phyloP scores from a whole-genome alignment of 2,888 invertebrate species.

The Lathronympha strigana region DNA sequence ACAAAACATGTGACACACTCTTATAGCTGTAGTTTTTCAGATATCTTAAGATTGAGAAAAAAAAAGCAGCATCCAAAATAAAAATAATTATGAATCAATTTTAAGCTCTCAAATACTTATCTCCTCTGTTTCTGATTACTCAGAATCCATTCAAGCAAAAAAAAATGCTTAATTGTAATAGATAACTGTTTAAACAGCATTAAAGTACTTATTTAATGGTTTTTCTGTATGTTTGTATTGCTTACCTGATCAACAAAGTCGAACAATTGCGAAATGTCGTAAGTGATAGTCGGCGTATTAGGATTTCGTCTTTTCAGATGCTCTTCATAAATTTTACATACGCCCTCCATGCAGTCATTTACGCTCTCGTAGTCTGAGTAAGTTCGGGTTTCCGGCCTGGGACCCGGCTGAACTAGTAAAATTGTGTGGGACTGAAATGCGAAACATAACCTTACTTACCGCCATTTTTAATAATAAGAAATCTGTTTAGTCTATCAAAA shows the following conservation, averaged over 20 bases:
- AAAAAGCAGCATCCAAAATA: too few species aligned
- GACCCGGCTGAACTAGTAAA: conserved; percentile 96
- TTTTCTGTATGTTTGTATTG: conserved; percentile 22
- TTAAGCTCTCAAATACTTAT: too few species aligned
- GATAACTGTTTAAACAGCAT: too few species aligned
- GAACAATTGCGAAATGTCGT: conserved; percentile 98
- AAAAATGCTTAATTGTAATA: too few species aligned
- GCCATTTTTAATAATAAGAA: conserved; percentile 59
- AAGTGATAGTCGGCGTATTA: conserved; percentile 97
- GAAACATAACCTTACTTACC: conserved; percentile 64
- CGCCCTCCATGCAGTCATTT: conserved; percentile 99
- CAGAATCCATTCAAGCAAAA: too few species aligned
- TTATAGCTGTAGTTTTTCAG: too few species aligned
- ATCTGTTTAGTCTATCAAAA: conserved; percentile 16
- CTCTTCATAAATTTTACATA: conserved; percentile 99
- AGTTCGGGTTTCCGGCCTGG: conserved; percentile 97
- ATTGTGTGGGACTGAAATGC: conserved; percentile 96
- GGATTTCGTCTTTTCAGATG: conserved; percentile 98
- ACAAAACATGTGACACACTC: too few species aligned
- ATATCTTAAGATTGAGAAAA: too few species aligned
- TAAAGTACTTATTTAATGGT: background rate
- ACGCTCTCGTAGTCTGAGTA: conserved; percentile 99
- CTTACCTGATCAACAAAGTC: conserved; percentile 97
- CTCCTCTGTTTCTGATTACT: too few species aligned
- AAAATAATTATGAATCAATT: too few species aligned